Evolutionary conservation across 1,140 invertebrate species (phyloP), one percentile per base, ranked within the genome.

Genomic region (Odontomachus brunneus): DNA sequence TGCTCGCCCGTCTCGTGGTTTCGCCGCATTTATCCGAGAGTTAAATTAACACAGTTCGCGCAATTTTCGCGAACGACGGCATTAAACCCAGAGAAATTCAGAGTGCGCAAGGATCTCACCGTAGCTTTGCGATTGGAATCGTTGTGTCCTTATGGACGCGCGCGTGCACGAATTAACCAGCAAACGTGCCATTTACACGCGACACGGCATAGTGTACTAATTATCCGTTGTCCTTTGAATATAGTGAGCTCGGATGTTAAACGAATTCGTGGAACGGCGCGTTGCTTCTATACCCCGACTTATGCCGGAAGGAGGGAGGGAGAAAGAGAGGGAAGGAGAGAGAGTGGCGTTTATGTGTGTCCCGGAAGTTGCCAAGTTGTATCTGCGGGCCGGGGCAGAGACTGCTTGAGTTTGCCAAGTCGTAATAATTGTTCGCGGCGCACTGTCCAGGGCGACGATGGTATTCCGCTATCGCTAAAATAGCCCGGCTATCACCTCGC

Each of bases 401-500:
- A 53, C 57, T 83, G 76, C 84, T 87, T 87, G 83, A 87, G 87
- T 89, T 89, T 82, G 65, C 80, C 74, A 83, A 89, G 85, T 87
- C 85, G 85, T 78, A 87, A 89, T 87, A 87, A 89, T 89, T 89
- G 85, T 87, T 82, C 83, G 51, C 66, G 60, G 69, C 57, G n/a
- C 15, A 38, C 38, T 62, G 69, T 74, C 29, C 57, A 51, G 38
- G 9, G 29, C 76, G 76, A 48, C 71, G 24, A 38, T 19, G 53
- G 66, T 51, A 81, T 81, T 73, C 76, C 67, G 44, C 38, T 73
- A 73, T 73, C 38, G 63, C 63, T 69, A 55, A 78, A 78, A 57
- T 57, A 69, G 22, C 33, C 38, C 63, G 29, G 29, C 19, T 12
- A 22, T 26, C 26, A 15, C 33, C 38, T 15, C 17, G n/a, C 0